Conservation (phyloP, 92 coral and sea anemone species). For the Umimayanthus chanpuru region DNA sequence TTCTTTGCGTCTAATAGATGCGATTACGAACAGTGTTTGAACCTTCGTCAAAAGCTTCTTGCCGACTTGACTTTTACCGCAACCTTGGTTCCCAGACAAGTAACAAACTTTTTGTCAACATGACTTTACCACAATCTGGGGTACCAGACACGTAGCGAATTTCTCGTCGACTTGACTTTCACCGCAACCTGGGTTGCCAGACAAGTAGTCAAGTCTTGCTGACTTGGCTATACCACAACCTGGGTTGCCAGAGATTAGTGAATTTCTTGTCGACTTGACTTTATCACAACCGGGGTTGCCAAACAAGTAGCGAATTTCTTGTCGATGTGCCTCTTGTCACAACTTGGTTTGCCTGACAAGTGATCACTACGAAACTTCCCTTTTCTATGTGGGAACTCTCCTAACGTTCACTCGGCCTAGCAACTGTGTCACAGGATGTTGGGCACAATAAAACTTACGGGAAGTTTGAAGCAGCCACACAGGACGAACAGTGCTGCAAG, state of each 20-base stretch:
- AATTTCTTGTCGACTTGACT: background rate
- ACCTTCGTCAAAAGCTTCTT: too few relatives aligned
- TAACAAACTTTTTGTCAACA: background rate
- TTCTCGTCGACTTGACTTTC: background rate
- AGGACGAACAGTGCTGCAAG: slow-evolving; percentile 85
- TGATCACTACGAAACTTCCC: background rate
- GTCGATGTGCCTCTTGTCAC: background rate
- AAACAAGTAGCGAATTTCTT: too few relatives aligned
- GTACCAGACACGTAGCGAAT: too few relatives aligned
- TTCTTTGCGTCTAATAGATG: background rate
- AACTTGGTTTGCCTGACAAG: background rate
- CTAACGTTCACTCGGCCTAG: background rate
- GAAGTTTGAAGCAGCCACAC: slow-evolving; percentile 42
- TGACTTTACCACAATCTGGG: too few relatives aligned
- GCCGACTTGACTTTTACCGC: too few relatives aligned
- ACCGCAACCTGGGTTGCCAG: background rate
- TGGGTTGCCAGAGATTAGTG: too few relatives aligned
- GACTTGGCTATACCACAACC: too few relatives aligned
- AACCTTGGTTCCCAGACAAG: too few relatives aligned
- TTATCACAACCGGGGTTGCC: too few relatives aligned
- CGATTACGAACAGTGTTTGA: too few relatives aligned
- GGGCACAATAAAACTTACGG: background rate
- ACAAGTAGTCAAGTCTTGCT: background rate
- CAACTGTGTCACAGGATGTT: background rate
- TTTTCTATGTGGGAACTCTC: background rate